Evolutionary conservation across 2,888 invertebrate genomes (phyloP), one percentile per base, ranked within the genome.

Genomic region (Operophtera brumata): DNA sequence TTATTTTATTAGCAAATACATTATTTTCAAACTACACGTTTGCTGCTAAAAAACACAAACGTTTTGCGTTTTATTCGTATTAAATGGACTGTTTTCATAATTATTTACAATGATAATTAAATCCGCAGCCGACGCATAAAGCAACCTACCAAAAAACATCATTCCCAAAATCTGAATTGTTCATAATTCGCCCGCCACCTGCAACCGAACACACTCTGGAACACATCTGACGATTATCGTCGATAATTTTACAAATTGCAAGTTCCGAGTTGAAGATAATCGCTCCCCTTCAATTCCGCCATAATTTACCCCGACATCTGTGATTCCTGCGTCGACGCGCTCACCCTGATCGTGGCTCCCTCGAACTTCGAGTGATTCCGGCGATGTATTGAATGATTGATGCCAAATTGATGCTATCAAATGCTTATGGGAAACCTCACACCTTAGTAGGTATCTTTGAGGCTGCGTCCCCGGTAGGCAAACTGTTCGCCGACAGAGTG

Each of bases 341-440:
- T 26, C 45, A 8, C 37, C 28, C 12, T 13, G 45, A 46, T 43
- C 37, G 39, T 65, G 20, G 20, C 4, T 20, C 20, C 2, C 20
- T 20, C 4, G 70, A 72, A 72, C 76, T 76, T 76, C 75, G 74
- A 20, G 20, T 20, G 20, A 70, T 72, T 75, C 68, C 63, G 67
- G 66, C 62, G 65, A 35, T 40, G 59, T 69, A 58, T 61, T 68
- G 61, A 66, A 71, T 71, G 69, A 72, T 71, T 73, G 67, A 72
- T 71, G 67, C 58, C 65, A 67, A 39, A 48, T 47, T 35, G 54
- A 36, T 6, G 13, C 12, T 13, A 36, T 7, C 6, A 36, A 34
- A 11, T 34, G 11, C 0, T 30, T 30, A 7, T 4, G 6, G 36
- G 12, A 13, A 7, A 36, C n/a, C 36, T 36, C 36, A 36, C 35